Percentiles rank a stretch among this genome's conserved stretches.
Evolutionary conservation across 2,888 invertebrate genomes (phyloP).

Genomic region (Meghimatium bilineatum): DNA sequence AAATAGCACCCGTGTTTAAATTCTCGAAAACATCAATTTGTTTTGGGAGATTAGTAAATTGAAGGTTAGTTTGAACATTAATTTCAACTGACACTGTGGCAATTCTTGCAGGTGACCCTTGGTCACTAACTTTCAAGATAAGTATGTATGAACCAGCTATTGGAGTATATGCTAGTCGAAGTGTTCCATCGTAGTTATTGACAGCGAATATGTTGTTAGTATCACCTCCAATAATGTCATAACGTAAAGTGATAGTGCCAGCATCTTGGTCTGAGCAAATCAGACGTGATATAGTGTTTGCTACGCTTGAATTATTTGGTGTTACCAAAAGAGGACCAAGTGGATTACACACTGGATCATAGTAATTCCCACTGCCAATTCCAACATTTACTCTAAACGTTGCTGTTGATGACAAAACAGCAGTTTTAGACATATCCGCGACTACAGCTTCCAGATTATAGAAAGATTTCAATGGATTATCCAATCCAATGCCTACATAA

Average conservation of each 20-base stretch:
- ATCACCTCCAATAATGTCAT: neutral
- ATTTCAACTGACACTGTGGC: constrained; percentile 47
- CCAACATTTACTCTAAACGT: constrained; percentile 57
- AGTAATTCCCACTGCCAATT: constrained; percentile 69
- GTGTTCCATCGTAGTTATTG: constrained; percentile 6
- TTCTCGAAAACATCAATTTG: neutral
- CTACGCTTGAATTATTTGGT: neutral
- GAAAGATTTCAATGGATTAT: constrained; percentile 11
- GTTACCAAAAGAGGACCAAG: constrained; percentile 26
- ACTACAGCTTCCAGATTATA: constrained; percentile 41
- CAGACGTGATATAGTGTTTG: neutral
- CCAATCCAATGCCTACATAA: constrained; percentile 22
- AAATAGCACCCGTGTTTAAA: neutral
- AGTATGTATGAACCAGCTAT: constrained; percentile 56
- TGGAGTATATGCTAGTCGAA: neutral
- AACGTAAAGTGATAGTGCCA: neutral
- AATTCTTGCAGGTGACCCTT: constrained; percentile 56
- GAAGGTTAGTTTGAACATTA: constrained; percentile 7
- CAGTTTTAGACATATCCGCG: constrained; percentile 30
- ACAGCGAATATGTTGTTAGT: constrained; percentile 8
- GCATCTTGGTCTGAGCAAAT: constrained; percentile 23
- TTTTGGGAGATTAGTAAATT: neutral
- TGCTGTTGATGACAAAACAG: constrained; percentile 42
- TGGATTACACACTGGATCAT: constrained; percentile 57
- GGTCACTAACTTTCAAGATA: constrained; percentile 63